These are phyloP conservation scores for Tragelaphus strepsiceros DNA, from an alignment of 2,113 vertebrate genomes.

Conservation along the genomic window DNA sequence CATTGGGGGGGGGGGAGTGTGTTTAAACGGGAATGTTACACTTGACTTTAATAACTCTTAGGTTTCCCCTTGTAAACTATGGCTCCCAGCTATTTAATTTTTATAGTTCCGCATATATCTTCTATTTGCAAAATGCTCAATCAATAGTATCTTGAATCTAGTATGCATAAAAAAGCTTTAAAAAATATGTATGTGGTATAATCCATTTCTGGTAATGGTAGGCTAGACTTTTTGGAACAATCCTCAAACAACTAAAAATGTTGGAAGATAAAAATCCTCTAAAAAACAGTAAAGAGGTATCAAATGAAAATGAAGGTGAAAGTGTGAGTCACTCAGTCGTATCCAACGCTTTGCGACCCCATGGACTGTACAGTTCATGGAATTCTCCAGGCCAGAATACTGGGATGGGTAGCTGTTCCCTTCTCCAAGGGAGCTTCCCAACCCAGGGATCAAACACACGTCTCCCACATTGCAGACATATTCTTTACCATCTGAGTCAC, in stretches of 20 bases:
- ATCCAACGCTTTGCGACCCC: neutral
- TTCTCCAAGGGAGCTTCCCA: neutral
- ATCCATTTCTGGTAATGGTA: neutral
- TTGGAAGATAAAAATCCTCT: neutral
- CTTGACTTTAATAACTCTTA: neutral
- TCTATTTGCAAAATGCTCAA: neutral
- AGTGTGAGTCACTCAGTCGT: neutral
- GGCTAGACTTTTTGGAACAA: neutral
- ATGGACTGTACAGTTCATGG: neutral
- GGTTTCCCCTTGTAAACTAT: neutral
- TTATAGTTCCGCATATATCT: neutral
- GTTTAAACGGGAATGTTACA: neutral
- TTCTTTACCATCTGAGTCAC: neutral
- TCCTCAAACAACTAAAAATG: neutral
- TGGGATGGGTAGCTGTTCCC: neutral
- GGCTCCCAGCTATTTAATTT: neutral
- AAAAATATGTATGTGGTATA: neutral
- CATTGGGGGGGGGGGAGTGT: rapidly evolving
- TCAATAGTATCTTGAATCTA: neutral
- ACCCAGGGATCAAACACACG: neutral
- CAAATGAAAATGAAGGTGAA: neutral
- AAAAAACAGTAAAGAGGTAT: neutral
- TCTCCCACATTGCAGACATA: neutral
- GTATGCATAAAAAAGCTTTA: neutral
- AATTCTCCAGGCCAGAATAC: neutral